A percentile compares a stretch with the other conserved stretches of the same genome.
phyloP scores from a whole-genome alignment of 2,113 vertebrate genomes.

The Mastomys natalensis region DNA sequence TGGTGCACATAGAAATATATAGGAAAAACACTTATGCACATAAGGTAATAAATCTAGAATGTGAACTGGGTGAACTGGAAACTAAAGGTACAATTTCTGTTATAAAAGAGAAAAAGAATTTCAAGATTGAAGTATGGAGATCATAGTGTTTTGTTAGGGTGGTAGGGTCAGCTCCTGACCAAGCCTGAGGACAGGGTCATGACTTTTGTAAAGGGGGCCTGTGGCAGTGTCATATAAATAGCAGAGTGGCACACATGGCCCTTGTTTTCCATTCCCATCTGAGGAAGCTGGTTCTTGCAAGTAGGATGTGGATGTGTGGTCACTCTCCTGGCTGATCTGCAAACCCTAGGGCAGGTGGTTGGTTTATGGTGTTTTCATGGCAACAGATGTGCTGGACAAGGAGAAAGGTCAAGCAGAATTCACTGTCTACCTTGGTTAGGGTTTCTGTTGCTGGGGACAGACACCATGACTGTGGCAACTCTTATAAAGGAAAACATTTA shows the following conservation, averaged over 20 bases:
- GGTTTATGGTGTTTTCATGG: not conserved
- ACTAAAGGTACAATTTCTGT: not conserved
- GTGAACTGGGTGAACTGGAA: not conserved
- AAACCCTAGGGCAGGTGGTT: not conserved
- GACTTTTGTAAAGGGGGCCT: not conserved
- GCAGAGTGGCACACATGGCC: not conserved
- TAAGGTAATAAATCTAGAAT: not conserved
- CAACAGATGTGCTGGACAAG: no score
- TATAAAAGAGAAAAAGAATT: not conserved
- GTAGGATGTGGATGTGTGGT: no score
- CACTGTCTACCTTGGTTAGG: not conserved
- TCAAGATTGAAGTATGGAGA: not conserved
- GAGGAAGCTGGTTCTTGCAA: not conserved
- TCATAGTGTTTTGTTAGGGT: not conserved
- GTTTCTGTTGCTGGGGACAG: not conserved
- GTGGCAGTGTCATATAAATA: not conserved
- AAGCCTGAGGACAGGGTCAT: rapidly evolving
- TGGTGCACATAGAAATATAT: not conserved
- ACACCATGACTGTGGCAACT: not conserved
- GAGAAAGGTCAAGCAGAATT: not conserved
- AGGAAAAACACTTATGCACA: not conserved
- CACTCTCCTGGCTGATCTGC: not conserved
- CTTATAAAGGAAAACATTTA: not conserved
- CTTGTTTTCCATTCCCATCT: no score
- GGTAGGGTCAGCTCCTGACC: not conserved